Percentiles rank a stretch among this genome's conserved stretches.
phyloP scores from a whole-genome alignment of 2,888 invertebrate genomes.

The Diarsia brunnea region DNA sequence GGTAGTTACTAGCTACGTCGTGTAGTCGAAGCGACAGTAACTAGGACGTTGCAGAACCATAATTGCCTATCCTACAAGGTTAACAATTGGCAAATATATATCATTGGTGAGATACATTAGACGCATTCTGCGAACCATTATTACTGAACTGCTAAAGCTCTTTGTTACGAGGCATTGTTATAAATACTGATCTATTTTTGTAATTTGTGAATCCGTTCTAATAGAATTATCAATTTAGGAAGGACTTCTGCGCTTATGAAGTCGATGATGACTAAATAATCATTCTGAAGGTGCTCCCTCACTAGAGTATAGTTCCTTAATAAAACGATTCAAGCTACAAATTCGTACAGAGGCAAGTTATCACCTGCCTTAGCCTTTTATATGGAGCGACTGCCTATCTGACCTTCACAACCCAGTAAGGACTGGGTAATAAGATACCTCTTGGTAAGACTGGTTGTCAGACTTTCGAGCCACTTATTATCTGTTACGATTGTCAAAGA shows the following conservation, averaged over 20 bases:
- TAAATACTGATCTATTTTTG: conserved; percentile 15
- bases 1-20: conserved; percentile 5
- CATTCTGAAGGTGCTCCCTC: neutral
- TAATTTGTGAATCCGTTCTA: neutral
- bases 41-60: conserved; percentile 45
- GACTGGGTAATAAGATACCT: too few species aligned
- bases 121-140: conserved; percentile 21
- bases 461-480: too few species aligned
- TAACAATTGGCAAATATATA: conserved; percentile 51
- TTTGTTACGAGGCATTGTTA: conserved; percentile 29
- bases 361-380: too few species aligned
- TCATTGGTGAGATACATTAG: conserved; percentile 16
- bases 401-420: too few species aligned
- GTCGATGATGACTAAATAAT: conserved; percentile 2
- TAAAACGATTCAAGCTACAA: neutral
- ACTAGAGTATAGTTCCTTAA: neutral
- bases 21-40: conserved; percentile 26
- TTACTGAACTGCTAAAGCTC: conserved; percentile 8
- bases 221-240: neutral
- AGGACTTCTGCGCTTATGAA: neutral
- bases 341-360: too few species aligned
- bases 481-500: too few species aligned
- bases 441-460: too few species aligned
- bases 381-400: too few species aligned
- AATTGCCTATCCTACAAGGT: conserved; percentile 53